phyloP scores from a whole-genome alignment of 1,140 invertebrate genomes.

The Dreissena polymorpha region DNA sequence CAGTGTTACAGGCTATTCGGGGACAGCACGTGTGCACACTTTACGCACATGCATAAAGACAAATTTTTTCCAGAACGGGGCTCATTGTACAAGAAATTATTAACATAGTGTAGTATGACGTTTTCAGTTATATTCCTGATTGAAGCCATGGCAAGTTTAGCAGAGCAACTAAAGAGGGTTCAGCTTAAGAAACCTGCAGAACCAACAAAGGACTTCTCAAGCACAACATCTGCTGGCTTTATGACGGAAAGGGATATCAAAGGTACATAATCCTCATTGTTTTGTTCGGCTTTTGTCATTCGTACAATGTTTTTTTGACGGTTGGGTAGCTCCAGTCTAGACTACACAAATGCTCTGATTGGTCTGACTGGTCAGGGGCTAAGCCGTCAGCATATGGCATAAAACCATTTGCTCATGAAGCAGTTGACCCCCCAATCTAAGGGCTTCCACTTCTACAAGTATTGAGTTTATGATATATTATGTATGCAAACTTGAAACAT shows the following conservation, averaged over 20 bases:
- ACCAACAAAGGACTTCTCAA: slow-evolving; percentile 69
- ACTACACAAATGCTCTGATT: not conserved
- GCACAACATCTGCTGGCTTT: slow-evolving; percentile 69
- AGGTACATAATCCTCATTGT: not conserved
- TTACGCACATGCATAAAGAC: too few species aligned
- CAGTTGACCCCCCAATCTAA: not conserved
- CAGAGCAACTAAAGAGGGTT: slow-evolving; percentile 63
- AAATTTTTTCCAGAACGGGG: too few species aligned
- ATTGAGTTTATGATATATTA: too few species aligned
- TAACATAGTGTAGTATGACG: too few species aligned
- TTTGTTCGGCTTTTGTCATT: not conserved
- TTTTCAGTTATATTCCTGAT: not conserved
- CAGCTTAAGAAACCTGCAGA: slow-evolving; percentile 64
- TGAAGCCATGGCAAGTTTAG: slow-evolving; percentile 51
- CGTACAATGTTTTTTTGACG: not conserved
- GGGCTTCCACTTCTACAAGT: not conserved
- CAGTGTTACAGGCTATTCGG: too few species aligned
- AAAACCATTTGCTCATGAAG: not conserved
- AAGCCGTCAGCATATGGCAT: not conserved
- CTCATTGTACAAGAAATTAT: too few species aligned
- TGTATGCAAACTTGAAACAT: too few species aligned
- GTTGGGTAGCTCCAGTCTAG: too few species aligned
- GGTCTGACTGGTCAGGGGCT: not conserved
- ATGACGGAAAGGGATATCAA: slow-evolving; percentile 59
- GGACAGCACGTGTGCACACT: too few species aligned